Percentiles rank a stretch among this genome's conserved stretches.
These are phyloP conservation scores for Xanthorhoe designata DNA, from an alignment of 2,888 invertebrate genomes.

Conservation along the genomic window DNA sequence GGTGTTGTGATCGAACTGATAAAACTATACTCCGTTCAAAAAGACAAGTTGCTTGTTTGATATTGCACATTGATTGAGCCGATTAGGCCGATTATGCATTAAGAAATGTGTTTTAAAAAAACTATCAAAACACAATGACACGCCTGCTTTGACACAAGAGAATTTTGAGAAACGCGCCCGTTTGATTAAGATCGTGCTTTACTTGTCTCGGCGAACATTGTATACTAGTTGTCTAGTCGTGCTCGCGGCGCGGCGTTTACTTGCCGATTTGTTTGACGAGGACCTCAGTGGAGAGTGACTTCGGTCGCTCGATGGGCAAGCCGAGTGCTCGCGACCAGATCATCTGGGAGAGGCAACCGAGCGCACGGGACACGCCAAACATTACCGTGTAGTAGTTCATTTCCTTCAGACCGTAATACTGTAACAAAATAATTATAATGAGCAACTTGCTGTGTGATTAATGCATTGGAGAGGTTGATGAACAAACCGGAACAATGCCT, in stretches of 20 bases:
- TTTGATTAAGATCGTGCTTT: neutral
- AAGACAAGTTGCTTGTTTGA: neutral
- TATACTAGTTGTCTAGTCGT: slow-evolving; percentile 35
- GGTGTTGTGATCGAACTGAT: slow-evolving; percentile 33
- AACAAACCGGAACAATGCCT: no score
- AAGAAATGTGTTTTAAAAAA: neutral
- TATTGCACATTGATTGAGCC: no score
- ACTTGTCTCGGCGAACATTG: neutral
- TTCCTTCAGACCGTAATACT: slow-evolving; percentile 96
- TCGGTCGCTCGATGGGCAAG: slow-evolving; percentile 94
- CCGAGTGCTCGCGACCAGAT: slow-evolving; percentile 95
- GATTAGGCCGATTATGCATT: neutral
- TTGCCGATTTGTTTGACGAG: slow-evolving; percentile 79
- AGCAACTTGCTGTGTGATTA: no score
- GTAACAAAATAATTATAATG: slow-evolving; percentile 41
- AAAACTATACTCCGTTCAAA: neutral
- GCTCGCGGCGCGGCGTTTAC: slow-evolving; percentile 53
- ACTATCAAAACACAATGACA: neutral
- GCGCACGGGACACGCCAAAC: slow-evolving; percentile 95
- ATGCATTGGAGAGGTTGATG: no score
- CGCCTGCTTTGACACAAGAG: neutral
- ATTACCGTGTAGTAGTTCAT: slow-evolving; percentile 97
- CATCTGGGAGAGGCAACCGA: slow-evolving; percentile 93
- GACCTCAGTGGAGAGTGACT: slow-evolving; percentile 91
- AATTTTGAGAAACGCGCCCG: neutral